Base-by-base conservation (phyloP, 1,140 invertebrate genomes). In the Vanessa atalanta region DNA sequence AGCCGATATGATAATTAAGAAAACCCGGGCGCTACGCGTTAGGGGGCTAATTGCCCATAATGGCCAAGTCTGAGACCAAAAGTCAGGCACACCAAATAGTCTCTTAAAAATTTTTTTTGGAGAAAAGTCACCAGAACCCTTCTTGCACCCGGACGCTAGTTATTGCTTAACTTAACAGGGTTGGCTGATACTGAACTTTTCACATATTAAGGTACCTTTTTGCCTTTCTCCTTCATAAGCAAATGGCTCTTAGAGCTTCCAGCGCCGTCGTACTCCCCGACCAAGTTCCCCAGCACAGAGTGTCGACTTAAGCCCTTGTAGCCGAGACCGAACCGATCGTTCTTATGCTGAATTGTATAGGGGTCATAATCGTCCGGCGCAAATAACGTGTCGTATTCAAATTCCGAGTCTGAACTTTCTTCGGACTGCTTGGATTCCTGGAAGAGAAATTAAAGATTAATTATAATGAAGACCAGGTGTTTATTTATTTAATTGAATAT, bases 281-380 rank as follows among this genome's bases (percentile, higher is more conserved):
- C 78, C 65, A 91, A 63, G 55, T 78, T 87, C 0, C 93, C 93
- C n/a, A 93, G 76, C n/a, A 93, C 93, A 60, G 81, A 94, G 84
- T 84, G 96, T 57, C 86, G 94, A 87, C 88, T 95, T n/a, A 99
- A 88, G 1, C 97, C 98, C n/a, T 92, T 93, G 84, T 99, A 99
- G 2, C 98, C 98, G 55, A 99, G 94, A 0, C 97, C 97, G 87
- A 97, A 98, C 23, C 93, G 94, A 92, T 98, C 96, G 68, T 95
- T 95, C 92, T 99, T 99, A 37, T 96, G 95, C 47, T 94, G 94
- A 70, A 96, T 94, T 8, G 95, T 88, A 77, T 96, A 94, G 12
- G 95, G 94, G 73, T 96, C 95, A 79, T 96, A 95, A 91, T 98
- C 98, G 86, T 97, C 96, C 8, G 97, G 97, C n/a, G 97, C 97